Base-by-base conservation (phyloP, 2,113 vertebrate species). In the Aptenodytes patagonicus region DNA sequence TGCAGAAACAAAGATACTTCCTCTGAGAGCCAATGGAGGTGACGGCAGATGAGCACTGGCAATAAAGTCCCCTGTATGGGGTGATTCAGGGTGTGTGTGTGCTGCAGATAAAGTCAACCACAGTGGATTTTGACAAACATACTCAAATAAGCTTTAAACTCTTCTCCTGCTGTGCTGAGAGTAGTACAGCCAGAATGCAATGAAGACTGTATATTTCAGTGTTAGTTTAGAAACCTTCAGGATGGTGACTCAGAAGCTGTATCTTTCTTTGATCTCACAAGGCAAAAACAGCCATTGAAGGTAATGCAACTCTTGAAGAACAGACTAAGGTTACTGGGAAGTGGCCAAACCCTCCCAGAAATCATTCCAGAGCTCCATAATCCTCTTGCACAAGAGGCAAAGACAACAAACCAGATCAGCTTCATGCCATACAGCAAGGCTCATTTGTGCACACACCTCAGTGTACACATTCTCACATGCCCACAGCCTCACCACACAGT, bases 381-480 rank as follows among this genome's bases (percentile, higher is more conserved):
- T 38, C 57, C 69, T 91, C 89, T 96, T 96, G 85, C 86, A 68
- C 79, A 94, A 96, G 65, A 93, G 49, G 29, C 32, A 64, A 73
- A 49, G 65, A 83, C 57, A 80, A 36, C 62, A 78, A 95, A 97
- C 86, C 44, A 90, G 96, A 90, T 42, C 49, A 90, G 40, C 87
- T 94, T 96, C 94, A 93, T 96, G 90, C 94, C 92, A 66, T n/a
- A 5, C 49, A 47, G 72, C 51, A 76, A 92, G 55, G 68, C 51
- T 94, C 92, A 93, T 44, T 6, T 52, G 70, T 40, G 75, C 40
- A 40, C 88, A 89, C 93, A 87, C 88, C 85, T 83, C 84, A 83
- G 51, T 4, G 31, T 36, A 55, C 29, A 42, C 62, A 58, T 46
- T 78, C 69, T 75, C n/a, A 47, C 38, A 84, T 13, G n/a, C 47